phyloP scores from a whole-genome alignment of 2,888 invertebrate species.

The Leptogaster cylindrica region DNA sequence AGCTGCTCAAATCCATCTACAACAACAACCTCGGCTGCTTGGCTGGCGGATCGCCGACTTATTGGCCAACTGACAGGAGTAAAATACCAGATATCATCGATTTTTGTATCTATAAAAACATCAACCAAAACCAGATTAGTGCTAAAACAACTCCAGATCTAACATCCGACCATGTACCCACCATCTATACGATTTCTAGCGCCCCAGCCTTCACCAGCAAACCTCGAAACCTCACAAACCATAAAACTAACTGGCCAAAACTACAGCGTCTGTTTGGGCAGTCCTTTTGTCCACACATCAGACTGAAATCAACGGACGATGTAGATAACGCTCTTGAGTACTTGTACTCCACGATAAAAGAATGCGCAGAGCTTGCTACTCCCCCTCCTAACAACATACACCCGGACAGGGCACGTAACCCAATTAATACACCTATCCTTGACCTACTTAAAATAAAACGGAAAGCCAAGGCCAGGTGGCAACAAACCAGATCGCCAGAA shows the following conservation, averaged over 20 bases:
- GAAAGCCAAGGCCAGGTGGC: neutral
- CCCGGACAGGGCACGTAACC: neutral
- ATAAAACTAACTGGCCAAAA: neutral
- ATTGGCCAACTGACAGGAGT: neutral
- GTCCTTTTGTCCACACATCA: neutral
- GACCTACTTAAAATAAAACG: neutral
- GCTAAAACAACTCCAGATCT: neutral
- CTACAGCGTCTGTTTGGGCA: neutral
- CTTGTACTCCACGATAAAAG: neutral
- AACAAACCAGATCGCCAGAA: neutral
- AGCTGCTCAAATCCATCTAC: neutral
- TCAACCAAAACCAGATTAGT: neutral
- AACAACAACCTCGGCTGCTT: neutral
- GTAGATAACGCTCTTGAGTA: neutral
- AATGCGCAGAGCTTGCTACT: conserved; percentile 1
- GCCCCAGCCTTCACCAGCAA: neutral
- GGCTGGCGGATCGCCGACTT: neutral
- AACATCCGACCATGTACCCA: too few relatives aligned
- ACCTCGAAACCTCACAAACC: neutral
- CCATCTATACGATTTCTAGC: neutral
- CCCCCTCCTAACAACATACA: neutral
- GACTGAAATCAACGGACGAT: neutral
- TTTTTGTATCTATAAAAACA: neutral
- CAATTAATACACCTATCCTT: neutral
- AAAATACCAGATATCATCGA: conserved; percentile 2